Base-by-base conservation (phyloP, 2,888 invertebrate species). In the Xestoiulus laeticollis region DNA sequence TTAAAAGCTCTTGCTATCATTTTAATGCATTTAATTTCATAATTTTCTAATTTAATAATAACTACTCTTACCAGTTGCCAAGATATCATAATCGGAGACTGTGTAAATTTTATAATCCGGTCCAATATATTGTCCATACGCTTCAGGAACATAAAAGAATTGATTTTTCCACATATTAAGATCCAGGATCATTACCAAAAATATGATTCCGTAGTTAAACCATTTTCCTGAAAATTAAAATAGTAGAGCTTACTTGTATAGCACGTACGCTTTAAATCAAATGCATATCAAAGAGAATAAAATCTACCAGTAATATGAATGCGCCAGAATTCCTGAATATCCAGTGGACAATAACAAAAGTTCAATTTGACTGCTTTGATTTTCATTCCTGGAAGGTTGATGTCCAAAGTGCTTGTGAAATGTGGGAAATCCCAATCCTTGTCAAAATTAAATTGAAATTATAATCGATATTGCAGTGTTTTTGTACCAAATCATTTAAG, bases 81-180 rank as follows among this genome's bases (percentile, higher is more conserved):
- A 88, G 26, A 91, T 89, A 12, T 89, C 90, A 26, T 89, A 89
- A 89, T 91, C 91, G 86, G 90, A 90, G 85, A 92, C 91, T 4
- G 92, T 91, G 89, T 90, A 91, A 26, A 92, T 91, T 88, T 92
- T 91, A 78, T 91, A 90, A 87, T 92, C 91, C n/a, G 91, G 91
- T 89, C 92, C 92, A 16, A 91, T 91, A 89, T 93, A 93, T 90
- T 93, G 93, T 12, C 93, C 93, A 89, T 92, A 93, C 89, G 92
- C 92, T 88, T 90, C 91, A 1, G 93, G 93, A 30, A 89, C 89
- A 90, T 93, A 93, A 90, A 93, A 93, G 85, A 93, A 92, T 90
- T 93, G 93, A 90, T 93, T 93, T 90, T 93, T 93, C 93, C 93
- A 93, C 93, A 93, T 93, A 91, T 93, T 93, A 88, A 93, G 90